A percentile compares a stretch with the other conserved stretches of the same genome.
These are phyloP conservation scores for Lordiphosa andalusiaca DNA, from an alignment of 2,888 invertebrate species.

Conservation along the genomic window DNA sequence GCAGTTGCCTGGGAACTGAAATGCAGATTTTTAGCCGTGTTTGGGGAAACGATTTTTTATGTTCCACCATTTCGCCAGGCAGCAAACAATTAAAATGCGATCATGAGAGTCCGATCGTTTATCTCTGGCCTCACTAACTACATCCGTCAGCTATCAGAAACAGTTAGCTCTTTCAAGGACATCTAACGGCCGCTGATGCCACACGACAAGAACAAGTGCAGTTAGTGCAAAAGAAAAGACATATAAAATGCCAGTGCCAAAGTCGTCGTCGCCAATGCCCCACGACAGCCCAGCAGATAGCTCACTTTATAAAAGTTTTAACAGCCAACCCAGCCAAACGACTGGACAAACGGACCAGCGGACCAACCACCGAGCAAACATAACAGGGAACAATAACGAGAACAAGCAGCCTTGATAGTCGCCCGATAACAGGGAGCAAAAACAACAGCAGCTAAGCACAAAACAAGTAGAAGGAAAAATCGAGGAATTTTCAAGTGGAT, in stretches of 20 bases:
- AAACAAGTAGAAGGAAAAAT: conserved; percentile 50
- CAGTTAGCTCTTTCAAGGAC: conserved; percentile 69
- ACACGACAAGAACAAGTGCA: conserved; percentile 36
- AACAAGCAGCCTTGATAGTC: conserved; percentile 66
- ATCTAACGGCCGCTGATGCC: conserved; percentile 51
- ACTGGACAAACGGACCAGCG: conserved; percentile 9
- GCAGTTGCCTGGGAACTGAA: conserved; percentile 6
- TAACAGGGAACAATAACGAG: conserved; percentile 72
- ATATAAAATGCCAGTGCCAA: conserved; percentile 15
- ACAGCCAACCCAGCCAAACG: conserved; percentile 30
- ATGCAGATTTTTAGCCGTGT: conserved; percentile 5
- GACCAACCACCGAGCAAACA: conserved; percentile 40
- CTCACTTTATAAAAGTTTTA: conserved; percentile 63
- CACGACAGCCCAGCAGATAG: conserved; percentile 65
- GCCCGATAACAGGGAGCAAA: conserved; percentile 57
- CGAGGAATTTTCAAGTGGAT: conserved; percentile 73
- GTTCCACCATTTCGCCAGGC: background rate
- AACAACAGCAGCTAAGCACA: conserved; percentile 24
- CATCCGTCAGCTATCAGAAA: conserved; percentile 36
- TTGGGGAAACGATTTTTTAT: conserved; percentile 14
- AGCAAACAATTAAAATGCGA: conserved; percentile 25
- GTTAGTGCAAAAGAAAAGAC: conserved; percentile 11
- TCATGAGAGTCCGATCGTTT: background rate
- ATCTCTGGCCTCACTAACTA: conserved; percentile 2
- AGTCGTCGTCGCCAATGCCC: conserved; percentile 33